A percentile compares a stretch with the other conserved stretches of the same genome.
Conservation (phyloP, 2,888 invertebrate genomes). For the Hydrotaea cyrtoneurina region DNA sequence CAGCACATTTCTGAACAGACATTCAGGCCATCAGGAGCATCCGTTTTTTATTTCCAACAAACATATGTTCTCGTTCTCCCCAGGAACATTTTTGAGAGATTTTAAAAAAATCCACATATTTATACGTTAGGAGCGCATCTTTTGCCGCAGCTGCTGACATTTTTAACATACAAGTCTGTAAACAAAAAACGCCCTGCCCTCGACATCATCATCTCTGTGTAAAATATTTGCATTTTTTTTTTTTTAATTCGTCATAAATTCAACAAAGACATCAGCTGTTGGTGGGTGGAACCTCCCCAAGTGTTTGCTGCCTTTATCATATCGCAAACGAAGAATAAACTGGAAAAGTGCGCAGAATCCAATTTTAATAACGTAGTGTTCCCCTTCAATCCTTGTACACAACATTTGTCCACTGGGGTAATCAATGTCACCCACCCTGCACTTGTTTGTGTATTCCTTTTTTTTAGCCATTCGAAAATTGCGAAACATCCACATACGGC, state of each 20-base stretch:
- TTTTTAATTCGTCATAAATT: constrained; percentile 23
- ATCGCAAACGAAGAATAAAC: not conserved
- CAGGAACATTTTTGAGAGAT: not conserved
- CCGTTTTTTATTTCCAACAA: not conserved
- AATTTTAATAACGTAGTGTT: not conserved
- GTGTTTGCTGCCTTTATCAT: too few species aligned
- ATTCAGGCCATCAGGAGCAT: too few species aligned
- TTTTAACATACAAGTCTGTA: constrained; percentile 44
- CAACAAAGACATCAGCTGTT: not conserved
- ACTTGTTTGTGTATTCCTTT: constrained; percentile 43
- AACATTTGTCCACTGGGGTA: constrained; percentile 44
- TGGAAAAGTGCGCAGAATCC: constrained; percentile 62
- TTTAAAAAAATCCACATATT: constrained; percentile 60
- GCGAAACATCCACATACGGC: constrained; percentile 57
- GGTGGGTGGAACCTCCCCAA: not conserved
- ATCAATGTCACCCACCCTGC: constrained; percentile 33
- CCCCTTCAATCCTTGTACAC: not conserved
- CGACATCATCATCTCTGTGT: constrained; percentile 10
- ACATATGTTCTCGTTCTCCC: not conserved
- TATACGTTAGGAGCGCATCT: constrained; percentile 66
- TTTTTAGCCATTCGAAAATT: not conserved
- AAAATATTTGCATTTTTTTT: constrained; percentile 35
- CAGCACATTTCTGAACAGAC: too few species aligned
- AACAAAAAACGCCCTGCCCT: constrained; percentile 60
- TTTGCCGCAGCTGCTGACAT: constrained; percentile 49